Evolutionary conservation across 2,797 vertebrate species (phyloP).

Genomic region (Myotis vivesi): DNA sequence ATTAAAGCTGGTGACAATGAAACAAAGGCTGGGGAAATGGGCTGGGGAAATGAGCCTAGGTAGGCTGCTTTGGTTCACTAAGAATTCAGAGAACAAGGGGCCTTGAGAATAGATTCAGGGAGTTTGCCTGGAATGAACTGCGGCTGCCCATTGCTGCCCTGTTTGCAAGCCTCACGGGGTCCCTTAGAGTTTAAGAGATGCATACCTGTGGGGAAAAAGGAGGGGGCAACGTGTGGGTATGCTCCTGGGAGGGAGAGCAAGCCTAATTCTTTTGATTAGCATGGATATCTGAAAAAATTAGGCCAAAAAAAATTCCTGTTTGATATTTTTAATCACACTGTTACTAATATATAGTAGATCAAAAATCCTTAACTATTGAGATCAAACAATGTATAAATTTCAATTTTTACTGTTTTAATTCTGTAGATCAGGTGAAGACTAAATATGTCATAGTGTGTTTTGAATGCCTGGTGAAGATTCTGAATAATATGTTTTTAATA

Average conservation of each 20-base stretch:
- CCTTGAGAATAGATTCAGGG: not conserved
- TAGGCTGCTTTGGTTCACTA: not conserved
- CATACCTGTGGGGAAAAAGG: not conserved
- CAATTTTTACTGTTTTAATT: conserved; percentile 14
- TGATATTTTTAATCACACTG: not conserved
- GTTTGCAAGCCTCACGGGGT: not conserved
- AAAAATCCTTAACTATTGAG: conserved; percentile 15
- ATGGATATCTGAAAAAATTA: conserved; percentile 10
- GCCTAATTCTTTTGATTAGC: not conserved
- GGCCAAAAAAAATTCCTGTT: not conserved
- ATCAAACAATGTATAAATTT: not conserved
- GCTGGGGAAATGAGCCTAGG: not conserved
- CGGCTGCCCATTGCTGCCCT: not conserved
- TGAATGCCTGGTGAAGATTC: not conserved
- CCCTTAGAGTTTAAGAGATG: not conserved
- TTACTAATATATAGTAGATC: not conserved
- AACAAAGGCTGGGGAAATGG: not conserved
- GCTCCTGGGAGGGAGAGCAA: not conserved
- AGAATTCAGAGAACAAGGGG: not conserved
- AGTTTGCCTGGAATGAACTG: not conserved
- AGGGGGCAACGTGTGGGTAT: not conserved
- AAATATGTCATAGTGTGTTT: conserved; percentile 2
- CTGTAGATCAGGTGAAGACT: not conserved
- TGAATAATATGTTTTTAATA: conserved; percentile 42
- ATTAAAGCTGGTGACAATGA: not conserved